phyloP scores from a whole-genome alignment of 1,140 invertebrate genomes.

The Pararge aegeria region DNA sequence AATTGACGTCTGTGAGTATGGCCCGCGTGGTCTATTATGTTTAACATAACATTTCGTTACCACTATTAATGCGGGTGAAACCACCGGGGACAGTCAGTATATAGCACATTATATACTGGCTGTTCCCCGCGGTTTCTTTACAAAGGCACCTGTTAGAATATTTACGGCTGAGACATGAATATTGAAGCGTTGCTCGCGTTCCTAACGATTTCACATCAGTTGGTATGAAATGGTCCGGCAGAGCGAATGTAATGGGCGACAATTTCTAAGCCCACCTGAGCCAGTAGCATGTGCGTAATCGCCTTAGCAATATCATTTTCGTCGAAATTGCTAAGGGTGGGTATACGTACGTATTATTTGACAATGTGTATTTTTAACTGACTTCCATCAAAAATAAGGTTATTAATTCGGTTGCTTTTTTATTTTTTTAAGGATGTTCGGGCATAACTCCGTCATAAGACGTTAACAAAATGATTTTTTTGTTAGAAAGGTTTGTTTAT shows the following conservation, averaged over 20 bases:
- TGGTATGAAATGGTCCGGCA: constrained; percentile 28
- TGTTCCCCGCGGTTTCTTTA: too few species aligned
- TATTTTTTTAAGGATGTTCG: too few species aligned
- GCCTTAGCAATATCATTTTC: constrained; percentile 27
- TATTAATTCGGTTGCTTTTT: too few species aligned
- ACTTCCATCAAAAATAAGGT: too few species aligned
- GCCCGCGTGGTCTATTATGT: too few species aligned
- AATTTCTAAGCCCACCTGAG: constrained; percentile 36
- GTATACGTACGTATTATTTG: background rate
- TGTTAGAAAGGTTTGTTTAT: too few species aligned
- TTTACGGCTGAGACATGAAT: constrained; percentile 25
- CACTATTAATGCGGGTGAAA: too few species aligned
- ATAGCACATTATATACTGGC: background rate
- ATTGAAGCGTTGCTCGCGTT: constrained; percentile 19
- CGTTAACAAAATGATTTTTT: too few species aligned
- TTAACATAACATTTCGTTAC: too few species aligned
- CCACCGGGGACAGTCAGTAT: too few species aligned
- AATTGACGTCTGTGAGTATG: too few species aligned
- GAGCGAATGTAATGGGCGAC: constrained; percentile 35
- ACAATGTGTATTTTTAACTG: background rate
- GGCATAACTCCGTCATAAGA: too few species aligned
- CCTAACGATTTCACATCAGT: constrained; percentile 32
- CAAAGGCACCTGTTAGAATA: constrained; percentile 4
- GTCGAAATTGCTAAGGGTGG: constrained; percentile 1
- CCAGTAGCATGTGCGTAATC: constrained; percentile 36